Evolutionary conservation across 2,888 invertebrate species (phyloP).

Genomic region (Baccha elongata): DNA sequence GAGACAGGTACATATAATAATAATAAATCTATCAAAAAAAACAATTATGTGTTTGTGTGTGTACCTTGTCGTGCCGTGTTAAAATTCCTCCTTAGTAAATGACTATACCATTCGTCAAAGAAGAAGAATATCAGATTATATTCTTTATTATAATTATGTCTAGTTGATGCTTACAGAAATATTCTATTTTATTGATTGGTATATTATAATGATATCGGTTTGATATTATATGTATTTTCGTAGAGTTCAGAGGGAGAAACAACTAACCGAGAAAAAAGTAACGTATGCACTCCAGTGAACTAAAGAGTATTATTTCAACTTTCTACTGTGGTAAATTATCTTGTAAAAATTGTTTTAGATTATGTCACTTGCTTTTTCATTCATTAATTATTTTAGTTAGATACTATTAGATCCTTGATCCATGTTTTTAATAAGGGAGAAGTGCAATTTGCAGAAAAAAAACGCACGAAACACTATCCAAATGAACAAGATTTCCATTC

Average conservation of each 20-base stretch:
- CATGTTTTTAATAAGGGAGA: conserved; percentile 8
- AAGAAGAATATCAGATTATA: conserved; percentile 26
- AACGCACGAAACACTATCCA: conserved; percentile 27
- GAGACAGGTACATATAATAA: conserved; percentile 14
- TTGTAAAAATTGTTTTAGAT: conserved; percentile 25
- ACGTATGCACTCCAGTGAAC: conserved; percentile 34
- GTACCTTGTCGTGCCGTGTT: neutral
- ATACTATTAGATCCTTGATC: conserved; percentile 36
- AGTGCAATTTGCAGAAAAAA: conserved; percentile 5
- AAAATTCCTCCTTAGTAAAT: conserved; percentile 41
- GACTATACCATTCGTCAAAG: conserved; percentile 47
- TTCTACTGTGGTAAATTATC: conserved; percentile 45
- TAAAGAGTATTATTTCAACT: conserved; percentile 39
- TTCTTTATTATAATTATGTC: conserved; percentile 49
- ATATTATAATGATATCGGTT: conserved; percentile 33
- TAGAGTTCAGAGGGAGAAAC: no score
- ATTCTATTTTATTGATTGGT: conserved; percentile 36
- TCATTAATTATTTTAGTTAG: conserved; percentile 35
- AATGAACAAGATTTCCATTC: conserved; percentile 38
- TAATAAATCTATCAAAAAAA: conserved; percentile 43
- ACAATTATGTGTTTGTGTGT: neutral
- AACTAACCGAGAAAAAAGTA: no score
- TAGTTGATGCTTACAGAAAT: no score
- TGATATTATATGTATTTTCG: no score
- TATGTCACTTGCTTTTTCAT: conserved; percentile 17